Percentiles rank a stretch among this genome's conserved stretches.
phyloP scores from a whole-genome alignment of 2,888 invertebrate genomes.

The Coremacera marginata region DNA sequence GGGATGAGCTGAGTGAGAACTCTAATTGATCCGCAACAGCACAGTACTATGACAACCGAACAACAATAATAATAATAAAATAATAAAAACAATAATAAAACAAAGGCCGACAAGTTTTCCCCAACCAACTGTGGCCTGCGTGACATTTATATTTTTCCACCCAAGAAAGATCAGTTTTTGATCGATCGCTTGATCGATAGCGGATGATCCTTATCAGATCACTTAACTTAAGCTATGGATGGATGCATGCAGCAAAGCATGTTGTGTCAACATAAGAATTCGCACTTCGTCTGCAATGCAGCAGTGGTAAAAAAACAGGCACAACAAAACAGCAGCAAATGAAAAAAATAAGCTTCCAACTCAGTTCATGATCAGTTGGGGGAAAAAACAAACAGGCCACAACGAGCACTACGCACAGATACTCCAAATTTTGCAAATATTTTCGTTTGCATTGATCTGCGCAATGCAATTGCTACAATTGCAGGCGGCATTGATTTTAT shows the following conservation, averaged over 20 bases:
- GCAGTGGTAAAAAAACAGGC: not conserved
- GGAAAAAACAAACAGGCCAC: not conserved
- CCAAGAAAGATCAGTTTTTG: slow-evolving; percentile 36
- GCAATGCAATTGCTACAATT: slow-evolving; percentile 45
- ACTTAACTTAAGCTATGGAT: slow-evolving; percentile 22
- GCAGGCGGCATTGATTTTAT: slow-evolving; percentile 48
- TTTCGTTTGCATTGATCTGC: slow-evolving; percentile 36
- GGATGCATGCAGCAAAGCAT: slow-evolving; percentile 47
- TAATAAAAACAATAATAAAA: not conserved
- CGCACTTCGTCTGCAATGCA: slow-evolving; percentile 51
- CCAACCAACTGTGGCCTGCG: not conserved
- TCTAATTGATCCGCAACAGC: slow-evolving; percentile 33
- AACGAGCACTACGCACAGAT: slow-evolving; percentile 53
- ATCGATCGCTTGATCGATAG: slow-evolving; percentile 23
- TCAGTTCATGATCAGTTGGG: not conserved
- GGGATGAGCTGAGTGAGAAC: slow-evolving; percentile 2
- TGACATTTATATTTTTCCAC: slow-evolving; percentile 30
- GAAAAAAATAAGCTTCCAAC: not conserved
- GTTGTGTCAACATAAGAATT: slow-evolving; percentile 58
- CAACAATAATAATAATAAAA: not conserved
- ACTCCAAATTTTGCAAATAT: slow-evolving; percentile 61
- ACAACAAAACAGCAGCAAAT: slow-evolving; percentile 9
- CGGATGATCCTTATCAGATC: slow-evolving; percentile 38
- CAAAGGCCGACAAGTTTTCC: not conserved
- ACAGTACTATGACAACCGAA: not conserved